Evolutionary conservation across 2,888 invertebrate species (phyloP).

Genomic region (Phorcus lineatus): DNA sequence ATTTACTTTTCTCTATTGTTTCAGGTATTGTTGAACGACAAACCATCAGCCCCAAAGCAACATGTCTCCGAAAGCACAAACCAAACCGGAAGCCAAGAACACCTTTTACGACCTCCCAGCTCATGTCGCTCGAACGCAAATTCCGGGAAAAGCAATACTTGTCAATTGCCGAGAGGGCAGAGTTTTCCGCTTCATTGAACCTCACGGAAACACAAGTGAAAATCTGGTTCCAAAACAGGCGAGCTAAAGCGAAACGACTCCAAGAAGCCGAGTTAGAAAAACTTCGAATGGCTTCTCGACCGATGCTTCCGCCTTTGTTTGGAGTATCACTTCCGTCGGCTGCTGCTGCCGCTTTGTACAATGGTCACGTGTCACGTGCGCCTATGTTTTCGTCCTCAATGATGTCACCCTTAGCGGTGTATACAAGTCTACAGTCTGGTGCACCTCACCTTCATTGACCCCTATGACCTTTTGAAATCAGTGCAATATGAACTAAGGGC

Average conservation of each 20-base stretch:
- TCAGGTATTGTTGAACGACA: neutral
- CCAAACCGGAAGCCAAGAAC: constrained; percentile 94
- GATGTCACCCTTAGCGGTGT: constrained; percentile 45
- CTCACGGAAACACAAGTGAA: constrained; percentile 85
- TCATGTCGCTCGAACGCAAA: constrained; percentile 91
- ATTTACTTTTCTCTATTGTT: neutral
- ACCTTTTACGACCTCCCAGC: constrained; percentile 95
- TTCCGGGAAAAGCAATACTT: constrained; percentile 94
- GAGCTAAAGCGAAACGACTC: constrained; percentile 95
- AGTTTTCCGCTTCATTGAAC: constrained; percentile 90
- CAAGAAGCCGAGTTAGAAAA: constrained; percentile 96
- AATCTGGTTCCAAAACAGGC: constrained; percentile 77
- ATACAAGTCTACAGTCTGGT: constrained; percentile 14
- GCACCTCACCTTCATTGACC: constrained; percentile 15
- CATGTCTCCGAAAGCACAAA: constrained; percentile 89
- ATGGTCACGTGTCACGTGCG: constrained; percentile 51
- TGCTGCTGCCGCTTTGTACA: constrained; percentile 60
- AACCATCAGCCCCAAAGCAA: neutral
- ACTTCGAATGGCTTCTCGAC: constrained; percentile 87
- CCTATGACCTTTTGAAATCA: too few species aligned
- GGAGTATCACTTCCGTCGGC: constrained; percentile 62
- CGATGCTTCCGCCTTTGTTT: constrained; percentile 80
- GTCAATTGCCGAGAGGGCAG: constrained; percentile 93
- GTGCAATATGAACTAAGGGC: too few species aligned
- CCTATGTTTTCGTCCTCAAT: constrained; percentile 53